phyloP scores from a whole-genome alignment of 2,888 invertebrate genomes.

The Adelphocoris suturalis region DNA sequence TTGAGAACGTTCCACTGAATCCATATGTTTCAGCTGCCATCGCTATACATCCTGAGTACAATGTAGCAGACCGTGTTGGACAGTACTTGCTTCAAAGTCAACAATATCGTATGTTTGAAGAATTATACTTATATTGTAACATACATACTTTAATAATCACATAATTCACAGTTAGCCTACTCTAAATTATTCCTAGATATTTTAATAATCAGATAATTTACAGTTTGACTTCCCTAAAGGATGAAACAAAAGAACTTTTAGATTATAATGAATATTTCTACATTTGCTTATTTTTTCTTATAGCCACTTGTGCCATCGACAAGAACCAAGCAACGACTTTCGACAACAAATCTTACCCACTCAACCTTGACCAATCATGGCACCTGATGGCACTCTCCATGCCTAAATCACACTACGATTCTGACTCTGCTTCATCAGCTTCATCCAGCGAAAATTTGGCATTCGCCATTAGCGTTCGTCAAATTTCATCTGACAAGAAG shows the following conservation, averaged over 20 bases:
- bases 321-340: constrained; percentile 82
- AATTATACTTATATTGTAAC: not conserved
- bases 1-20: constrained; percentile 80
- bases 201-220: too few relatives aligned
- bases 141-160: too few relatives aligned
- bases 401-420: constrained; percentile 47
- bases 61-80: constrained; percentile 78
- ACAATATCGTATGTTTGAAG: constrained; percentile 81
- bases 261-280: too few relatives aligned
- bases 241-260: too few relatives aligned
- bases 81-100: constrained; percentile 79
- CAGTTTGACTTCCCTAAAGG: too few relatives aligned
- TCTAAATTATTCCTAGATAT: too few relatives aligned
- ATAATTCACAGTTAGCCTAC: too few relatives aligned
- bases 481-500: constrained; percentile 73
- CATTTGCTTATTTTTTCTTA: constrained; percentile 70
- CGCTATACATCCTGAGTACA: constrained; percentile 80
- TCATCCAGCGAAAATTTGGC: constrained; percentile 46
- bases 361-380: constrained; percentile 82
- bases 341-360: constrained; percentile 83
- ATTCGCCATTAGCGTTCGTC: constrained; percentile 77
- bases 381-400: constrained; percentile 78
- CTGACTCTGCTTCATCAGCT: constrained; percentile 33
- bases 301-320: constrained; percentile 84
- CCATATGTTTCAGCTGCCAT: constrained; percentile 78